phyloP scores from a whole-genome alignment of 2,888 invertebrate species.

The Phanerotoma sp. region DNA sequence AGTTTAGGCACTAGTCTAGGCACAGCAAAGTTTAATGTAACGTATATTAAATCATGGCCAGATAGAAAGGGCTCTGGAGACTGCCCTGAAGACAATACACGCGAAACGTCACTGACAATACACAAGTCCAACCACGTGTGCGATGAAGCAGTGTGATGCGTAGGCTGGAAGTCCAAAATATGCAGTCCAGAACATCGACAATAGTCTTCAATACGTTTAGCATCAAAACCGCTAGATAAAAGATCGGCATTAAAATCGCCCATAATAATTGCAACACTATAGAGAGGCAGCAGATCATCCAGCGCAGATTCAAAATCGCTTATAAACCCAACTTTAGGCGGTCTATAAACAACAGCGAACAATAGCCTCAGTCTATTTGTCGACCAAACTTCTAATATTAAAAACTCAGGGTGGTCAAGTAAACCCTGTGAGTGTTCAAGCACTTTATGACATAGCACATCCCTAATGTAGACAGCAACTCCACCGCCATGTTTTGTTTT shows the following conservation, averaged over 20 bases:
- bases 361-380: background rate
- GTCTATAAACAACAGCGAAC: constrained; percentile 5
- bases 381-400: background rate
- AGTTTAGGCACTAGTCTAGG: no score
- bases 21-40: no score
- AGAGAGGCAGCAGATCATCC: background rate
- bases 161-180: constrained; percentile 1
- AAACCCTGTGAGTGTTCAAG: background rate
- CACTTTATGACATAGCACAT: no score
- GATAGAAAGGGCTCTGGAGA: constrained; percentile 3
- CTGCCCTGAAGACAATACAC: no score
- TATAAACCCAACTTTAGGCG: background rate
- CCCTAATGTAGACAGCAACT: no score
- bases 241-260: constrained; percentile 10
- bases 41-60: background rate
- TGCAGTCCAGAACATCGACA: background rate
- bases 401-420: no score
- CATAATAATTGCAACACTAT: background rate
- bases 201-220: background rate
- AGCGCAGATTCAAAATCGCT: background rate
- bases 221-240: background rate
- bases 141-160: constrained; percentile 1
- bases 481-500: background rate
- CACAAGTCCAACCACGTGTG: constrained; percentile 2
- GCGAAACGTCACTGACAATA: no score